Base-by-base conservation (phyloP, 1,140 invertebrate genomes). In the Littorina saxatilis region DNA sequence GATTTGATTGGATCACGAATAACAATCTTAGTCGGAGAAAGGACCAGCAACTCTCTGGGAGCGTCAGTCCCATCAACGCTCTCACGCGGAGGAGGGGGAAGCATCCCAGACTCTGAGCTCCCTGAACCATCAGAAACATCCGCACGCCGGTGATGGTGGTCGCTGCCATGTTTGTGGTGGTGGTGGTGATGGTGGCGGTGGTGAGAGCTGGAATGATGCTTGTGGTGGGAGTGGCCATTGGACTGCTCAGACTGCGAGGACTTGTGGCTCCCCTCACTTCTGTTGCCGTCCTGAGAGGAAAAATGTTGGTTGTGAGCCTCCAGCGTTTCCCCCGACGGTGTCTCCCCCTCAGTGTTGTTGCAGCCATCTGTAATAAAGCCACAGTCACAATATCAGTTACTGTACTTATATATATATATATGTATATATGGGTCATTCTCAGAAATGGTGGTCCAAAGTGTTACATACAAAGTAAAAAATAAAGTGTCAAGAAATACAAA, bases 81-180 rank as follows among this genome's bases (percentile, higher is more conserved):
- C 1, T 39, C n/a, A 40, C 55, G 17, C 39, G 32, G 70, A 29
- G 27, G 23, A 13, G 35, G 68, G 37, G 35, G 68, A 4, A 43
- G 70, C 13, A 3, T 32, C 2, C n/a, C 70, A 50, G 70, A 47
- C 27, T 68, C 7, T 5, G 2, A 7, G 13, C 35, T 39, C 39
- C 5, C 70, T 13, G 70, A 50, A 13, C 23, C 50, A 43, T 27
- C 70, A 27, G 70, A 29, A 15, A 27, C 37, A 35, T 43, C 35
- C 37, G 55, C 23, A 20, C 50, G 81, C 70, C 9, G 52, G 29
- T 86, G 84, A 81, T 84, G 75, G 63, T 87, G 82, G 58, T 85
- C 81, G 82, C 82, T 75, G 77, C 84, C 81, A 58, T 61, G 77
- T 39, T 85, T 84, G 35, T 90, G 85, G 70, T 88, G 86, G 40